Evolutionary conservation across 2,888 invertebrate genomes (phyloP).

Genomic region (Plebejus anna): DNA sequence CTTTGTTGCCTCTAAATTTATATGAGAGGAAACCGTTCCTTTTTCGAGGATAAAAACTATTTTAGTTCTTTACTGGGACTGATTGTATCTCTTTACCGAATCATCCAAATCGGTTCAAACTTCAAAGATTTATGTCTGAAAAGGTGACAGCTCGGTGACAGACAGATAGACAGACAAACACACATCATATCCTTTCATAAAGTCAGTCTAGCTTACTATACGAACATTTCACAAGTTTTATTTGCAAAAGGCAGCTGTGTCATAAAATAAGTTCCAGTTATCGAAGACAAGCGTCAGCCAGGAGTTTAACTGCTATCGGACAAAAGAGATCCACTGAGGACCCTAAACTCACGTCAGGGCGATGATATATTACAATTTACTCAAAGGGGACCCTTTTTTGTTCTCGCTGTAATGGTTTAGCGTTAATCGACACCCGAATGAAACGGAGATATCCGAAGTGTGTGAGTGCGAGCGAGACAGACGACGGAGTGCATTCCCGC

Average conservation of each 20-base stretch:
- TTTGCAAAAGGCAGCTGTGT: slow-evolving; percentile 21
- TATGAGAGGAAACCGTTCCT: neutral
- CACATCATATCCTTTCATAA: neutral
- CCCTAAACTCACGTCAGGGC: slow-evolving; percentile 71
- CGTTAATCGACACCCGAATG: slow-evolving; percentile 66
- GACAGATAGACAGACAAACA: neutral
- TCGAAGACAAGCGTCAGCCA: slow-evolving; percentile 59
- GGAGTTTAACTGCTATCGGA: slow-evolving; percentile 67
- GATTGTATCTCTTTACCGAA: neutral
- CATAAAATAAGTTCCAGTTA: slow-evolving; percentile 35
- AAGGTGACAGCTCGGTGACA: neutral
- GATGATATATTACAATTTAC: slow-evolving; percentile 78
- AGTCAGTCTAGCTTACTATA: neutral
- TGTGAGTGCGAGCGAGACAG: slow-evolving; percentile 47
- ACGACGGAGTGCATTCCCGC: slow-evolving; percentile 61
- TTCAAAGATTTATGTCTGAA: neutral
- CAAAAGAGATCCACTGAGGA: slow-evolving; percentile 61
- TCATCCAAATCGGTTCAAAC: neutral
- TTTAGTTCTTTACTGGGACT: neutral
- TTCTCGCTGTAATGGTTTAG: slow-evolving; percentile 76
- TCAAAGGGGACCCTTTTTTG: slow-evolving; percentile 80
- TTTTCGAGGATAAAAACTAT: neutral
- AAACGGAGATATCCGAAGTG: slow-evolving; percentile 31
- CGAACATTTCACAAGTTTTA: neutral
- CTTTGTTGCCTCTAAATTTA: neutral